Evolutionary conservation across 2,797 vertebrate species (phyloP), one percentile per base, ranked within the genome.

Genomic region (Sphenodon punctatus): DNA sequence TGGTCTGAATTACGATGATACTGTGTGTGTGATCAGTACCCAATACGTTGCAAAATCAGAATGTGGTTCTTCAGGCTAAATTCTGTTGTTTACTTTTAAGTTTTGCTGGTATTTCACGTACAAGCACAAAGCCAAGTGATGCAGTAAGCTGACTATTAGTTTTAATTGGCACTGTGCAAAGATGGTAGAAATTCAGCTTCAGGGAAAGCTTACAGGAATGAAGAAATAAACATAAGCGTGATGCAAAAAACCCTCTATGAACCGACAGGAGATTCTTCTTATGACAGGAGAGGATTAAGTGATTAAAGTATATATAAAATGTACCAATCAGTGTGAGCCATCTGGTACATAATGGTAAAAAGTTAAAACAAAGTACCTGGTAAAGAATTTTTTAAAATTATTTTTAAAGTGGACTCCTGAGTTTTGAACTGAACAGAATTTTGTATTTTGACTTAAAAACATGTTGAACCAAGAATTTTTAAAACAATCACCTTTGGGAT

Each of bases 121-220:
- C 46, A 75, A 48, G 36, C 38, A 60, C 1, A 82, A 83, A 85
- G 67, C 78, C 86, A 71, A 15, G 13, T 2, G 59, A 0, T 73
- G 2, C 59, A 65, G 14, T 55, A 61, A 72, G 23, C 79, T 66
- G 60, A 72, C 9, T 74, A 7, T 51, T 41, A 19, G 10, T 74
- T 89, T 76, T 64, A 82, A 10, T 22, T 73, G 41, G 8, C 34
- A 80, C 6, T 20, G 8, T 34, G 86, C 61, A 89, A 88, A 83
- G 41, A 8, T 8, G 14, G 42, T 45, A 13, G 45, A 80, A 73
- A 68, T 1, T 10, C 4, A 55, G 12, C 7, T 83, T 48, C 38
- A 45, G 42, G 43, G 34, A 49, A 79, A 49, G 20, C 41, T 32
- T 10, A 45, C 60, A 74, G n/a, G 78, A 86, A 74, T 36, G 0